Base-by-base conservation (phyloP, 2,797 vertebrate genomes). In the Allobates femoralis region DNA sequence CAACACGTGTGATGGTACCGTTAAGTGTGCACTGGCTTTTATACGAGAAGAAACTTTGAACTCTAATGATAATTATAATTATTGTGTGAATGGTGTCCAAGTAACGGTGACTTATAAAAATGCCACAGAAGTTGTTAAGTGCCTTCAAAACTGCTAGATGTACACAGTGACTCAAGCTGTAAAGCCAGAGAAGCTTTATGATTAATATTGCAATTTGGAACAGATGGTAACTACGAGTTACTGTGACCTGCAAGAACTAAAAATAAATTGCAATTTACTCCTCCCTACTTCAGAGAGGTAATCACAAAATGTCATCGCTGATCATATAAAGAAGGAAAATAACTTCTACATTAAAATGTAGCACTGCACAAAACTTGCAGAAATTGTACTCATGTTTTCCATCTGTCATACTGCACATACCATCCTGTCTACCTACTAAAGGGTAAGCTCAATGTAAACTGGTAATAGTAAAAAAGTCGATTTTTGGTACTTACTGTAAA, bases 151-250 rank as follows among this genome's bases (percentile, higher is more conserved):
- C 10, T 15, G 12, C 69, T 41, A 15, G 41, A 11, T 11, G 34
- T 74, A n/a, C 2, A n/a, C 18, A 41, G 1, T 8, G 18, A 37
- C 11, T 15, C 8, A 69, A 32, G 37, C 23, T 69, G 1, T 69
- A 21, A 71, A 14, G 7, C 0, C 21, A 6, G 37, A 12, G 23
- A n/a, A 26, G 71, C 11, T 26, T 50, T 46, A 46, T 50, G 71
- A 74, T 41, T 74, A 26, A 74, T 74, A 50, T 50, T 46, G 11
- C 41, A 26, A 12, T 50, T 5, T n/a, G 71, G 41, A 73, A 74
- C 71, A 74, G 71, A 74, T 50, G 69, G 69, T 26, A n/a, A 73
- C 67, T n/a, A 71, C 23, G 50, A n/a, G 41, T 74, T 74, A 50
- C 41, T 50, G 23, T 74, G 71, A 74, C 71, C 71, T 50, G 23